Evolutionary conservation across 2,888 invertebrate species (phyloP), one percentile per base, ranked within the genome.

Genomic region (Drosophila lacicola): DNA sequence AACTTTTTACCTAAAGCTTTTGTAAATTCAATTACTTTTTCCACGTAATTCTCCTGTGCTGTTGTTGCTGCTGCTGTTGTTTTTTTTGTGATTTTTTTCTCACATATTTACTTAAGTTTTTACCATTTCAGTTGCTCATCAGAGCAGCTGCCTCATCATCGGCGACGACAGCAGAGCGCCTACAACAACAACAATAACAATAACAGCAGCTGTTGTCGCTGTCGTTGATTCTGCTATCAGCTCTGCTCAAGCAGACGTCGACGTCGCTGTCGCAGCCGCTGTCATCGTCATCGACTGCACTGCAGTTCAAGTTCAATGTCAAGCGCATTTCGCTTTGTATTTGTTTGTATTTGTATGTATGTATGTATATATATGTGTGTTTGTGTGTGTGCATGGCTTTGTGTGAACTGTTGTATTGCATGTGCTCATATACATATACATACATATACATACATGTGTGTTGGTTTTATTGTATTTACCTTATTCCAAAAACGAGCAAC

Each of bases 301-400:
- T 86, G 83, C 89, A 90, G 90, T 90, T 90, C 90, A 90, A 90
- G 90, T 90, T 90, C 90, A 90, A 90, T 90, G 90, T 88, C 90
- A 90, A 89, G 89, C 86, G 89, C 82, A 89, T 77, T 84, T 73
- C 51, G 80, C 61, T 79, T 62, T 68, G 70, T 70, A 50, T 78
- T 62, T 69, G 57, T 47, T n/a, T 57, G 54, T 34, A 19, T 60
- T 29, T 47, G 45, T 56, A 33, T 50, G n/a, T 25, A 21, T 13
- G 3, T 33, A 41, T 47, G 10, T 47, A 33, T 55, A 33, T n/a
- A 41, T 50, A 37, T 37, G 45, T 45, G 42, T 58, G 61, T 21
- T 1, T 45, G 19, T 39, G 45, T 14, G 8, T 49, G 37, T 58
- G 25, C 17, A 17, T 55, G 33, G 29, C 29, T 29, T 29, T 33